Percentiles rank a stretch among this genome's conserved stretches.
phyloP scores from a whole-genome alignment of 2,888 invertebrate genomes.

The Temnothorax unifasciatus region DNA sequence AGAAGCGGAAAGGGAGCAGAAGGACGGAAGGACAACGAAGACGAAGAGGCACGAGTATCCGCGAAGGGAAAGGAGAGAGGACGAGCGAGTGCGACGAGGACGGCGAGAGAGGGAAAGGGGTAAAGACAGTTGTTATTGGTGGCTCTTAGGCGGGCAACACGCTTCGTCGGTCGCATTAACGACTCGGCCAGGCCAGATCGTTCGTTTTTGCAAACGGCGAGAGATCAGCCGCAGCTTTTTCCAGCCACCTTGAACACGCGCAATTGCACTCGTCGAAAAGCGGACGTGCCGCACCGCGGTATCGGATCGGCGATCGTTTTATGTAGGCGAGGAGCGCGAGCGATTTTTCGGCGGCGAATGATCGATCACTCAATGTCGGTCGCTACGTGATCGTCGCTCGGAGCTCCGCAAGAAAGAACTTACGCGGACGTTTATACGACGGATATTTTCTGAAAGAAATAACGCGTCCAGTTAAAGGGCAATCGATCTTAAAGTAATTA shows the following conservation, averaged over 20 bases:
- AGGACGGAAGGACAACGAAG: slow-evolving; percentile 38
- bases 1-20: slow-evolving; percentile 58
- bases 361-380: slow-evolving; percentile 59
- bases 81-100: slow-evolving; percentile 27
- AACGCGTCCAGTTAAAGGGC: background rate
- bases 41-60: slow-evolving; percentile 47
- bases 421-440: background rate
- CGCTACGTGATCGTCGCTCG: slow-evolving; percentile 45
- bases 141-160: slow-evolving; percentile 69
- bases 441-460: background rate
- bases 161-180: slow-evolving; percentile 77
- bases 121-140: slow-evolving; percentile 76
- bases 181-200: slow-evolving; percentile 69
- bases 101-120: slow-evolving; percentile 41
- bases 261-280: slow-evolving; percentile 64
- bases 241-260: slow-evolving; percentile 62
- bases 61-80: slow-evolving; percentile 8
- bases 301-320: slow-evolving; percentile 40
- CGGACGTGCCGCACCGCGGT: slow-evolving; percentile 39
- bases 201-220: slow-evolving; percentile 60
- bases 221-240: slow-evolving; percentile 62
- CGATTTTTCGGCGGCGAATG: slow-evolving; percentile 60
- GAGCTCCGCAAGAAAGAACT: slow-evolving; percentile 20
- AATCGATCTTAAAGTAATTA: background rate
- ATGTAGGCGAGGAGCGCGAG: slow-evolving; percentile 33